phyloP scores from a whole-genome alignment of 2,888 invertebrate genomes.

The Entomobrya proxima region DNA sequence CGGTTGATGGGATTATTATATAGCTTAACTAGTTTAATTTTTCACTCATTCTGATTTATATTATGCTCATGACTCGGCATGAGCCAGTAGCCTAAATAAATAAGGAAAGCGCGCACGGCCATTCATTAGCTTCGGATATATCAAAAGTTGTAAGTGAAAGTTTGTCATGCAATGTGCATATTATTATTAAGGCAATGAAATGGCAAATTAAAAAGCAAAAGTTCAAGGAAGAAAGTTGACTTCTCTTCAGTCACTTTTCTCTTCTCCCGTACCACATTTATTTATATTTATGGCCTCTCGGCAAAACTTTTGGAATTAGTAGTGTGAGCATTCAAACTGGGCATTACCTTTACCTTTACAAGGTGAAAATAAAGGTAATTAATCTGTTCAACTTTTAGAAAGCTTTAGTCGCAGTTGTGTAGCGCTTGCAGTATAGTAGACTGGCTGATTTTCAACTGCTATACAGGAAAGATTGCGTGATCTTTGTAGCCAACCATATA shows the following conservation, averaged over 20 bases:
- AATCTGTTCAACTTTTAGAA: conserved; percentile 28
- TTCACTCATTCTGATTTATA: background rate
- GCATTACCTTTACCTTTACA: conserved; percentile 24
- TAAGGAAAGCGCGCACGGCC: conserved; percentile 1
- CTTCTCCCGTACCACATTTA: background rate
- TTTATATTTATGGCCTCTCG: background rate
- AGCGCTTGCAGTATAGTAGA: no score
- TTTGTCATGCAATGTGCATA: conserved; percentile 1
- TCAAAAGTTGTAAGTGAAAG: conserved; percentile 39
- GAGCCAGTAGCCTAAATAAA: conserved; percentile 24
- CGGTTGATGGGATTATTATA: no score
- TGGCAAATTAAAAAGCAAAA: conserved; percentile 13
- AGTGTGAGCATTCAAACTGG: background rate
- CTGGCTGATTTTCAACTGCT: conserved; percentile 27
- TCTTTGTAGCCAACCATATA: conserved; percentile 23
- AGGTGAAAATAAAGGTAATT: conserved; percentile 51
- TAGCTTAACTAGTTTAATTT: no score
- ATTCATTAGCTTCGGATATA: conserved; percentile 23
- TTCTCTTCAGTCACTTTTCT: background rate
- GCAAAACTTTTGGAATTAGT: background rate
- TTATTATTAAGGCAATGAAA: background rate
- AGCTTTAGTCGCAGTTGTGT: background rate
- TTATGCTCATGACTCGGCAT: background rate
- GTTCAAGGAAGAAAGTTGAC: conserved; percentile 53
- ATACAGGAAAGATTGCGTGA: conserved; percentile 51